Base-by-base conservation (phyloP, 1,140 invertebrate species). In the Hesperophylax magnus region DNA sequence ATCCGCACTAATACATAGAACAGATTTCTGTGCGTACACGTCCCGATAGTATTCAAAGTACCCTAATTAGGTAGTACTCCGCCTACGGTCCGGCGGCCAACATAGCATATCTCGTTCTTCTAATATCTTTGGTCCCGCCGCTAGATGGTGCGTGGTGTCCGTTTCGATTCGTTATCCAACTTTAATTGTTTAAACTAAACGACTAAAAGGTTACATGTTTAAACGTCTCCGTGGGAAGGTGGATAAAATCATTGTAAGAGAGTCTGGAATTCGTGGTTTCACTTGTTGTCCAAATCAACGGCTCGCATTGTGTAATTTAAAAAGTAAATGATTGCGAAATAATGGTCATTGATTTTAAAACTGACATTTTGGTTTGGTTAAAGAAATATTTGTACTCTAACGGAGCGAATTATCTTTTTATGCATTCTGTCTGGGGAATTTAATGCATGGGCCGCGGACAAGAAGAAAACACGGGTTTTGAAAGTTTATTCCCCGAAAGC, bases 311-410 rank as follows among this genome's bases (percentile, higher is more conserved):
- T 18, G n/a, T 58, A 18, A 58, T 58, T n/a, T 11, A 58, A 22
- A 58, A 18, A 65, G 27, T 1, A 5, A 24, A 20, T 31, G 27
- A 65, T 18, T 31, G 61, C 15, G 20, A 27, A 65, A 24, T 22
- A 27, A 34, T 24, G 27, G 7, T 24, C 61, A 65, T 65, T 71
- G 67, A 71, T 53, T 71, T 18, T 52, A 14, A 53, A 71, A 53
- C n/a, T 47, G 67, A 71, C 67, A 71, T 20, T 20, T 53, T 71
- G 39, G 67, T 53, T 71, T 53, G n/a, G 67, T 71, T 47, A 47
- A 71, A 71, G 67, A 71, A 71, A 71, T 71, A 71, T 71, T 71
- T 71, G 34, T 52, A 53, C 34, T 20, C 67, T 71, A 71, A 71
- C 67, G 22, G 34, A 20, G 67, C 67, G 20, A 71, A 71, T 53